Conservation (phyloP, 2,888 invertebrate genomes). For the Scaptomyza polygonia region DNA sequence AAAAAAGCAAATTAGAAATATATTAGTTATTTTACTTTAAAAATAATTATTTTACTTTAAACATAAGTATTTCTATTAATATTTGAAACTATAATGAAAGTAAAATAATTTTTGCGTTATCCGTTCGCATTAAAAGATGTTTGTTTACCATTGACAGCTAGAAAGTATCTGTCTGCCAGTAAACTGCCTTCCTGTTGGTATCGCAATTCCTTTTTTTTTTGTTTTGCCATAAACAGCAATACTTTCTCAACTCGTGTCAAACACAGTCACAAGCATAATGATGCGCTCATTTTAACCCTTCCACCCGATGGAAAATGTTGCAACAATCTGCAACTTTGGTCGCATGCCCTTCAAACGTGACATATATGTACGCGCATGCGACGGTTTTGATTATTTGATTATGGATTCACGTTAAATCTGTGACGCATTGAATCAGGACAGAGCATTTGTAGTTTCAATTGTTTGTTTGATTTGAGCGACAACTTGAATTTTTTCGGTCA, state of each 20-base stretch:
- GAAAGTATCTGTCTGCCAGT: background rate
- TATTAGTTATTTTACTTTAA: background rate
- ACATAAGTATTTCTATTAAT: too few species aligned
- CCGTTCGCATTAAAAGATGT: background rate
- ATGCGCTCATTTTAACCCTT: slow-evolving; percentile 1
- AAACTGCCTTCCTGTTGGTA: background rate
- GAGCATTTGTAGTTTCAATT: too few species aligned
- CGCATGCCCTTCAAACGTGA: slow-evolving; percentile 11
- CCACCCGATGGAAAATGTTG: background rate
- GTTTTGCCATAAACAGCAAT: background rate
- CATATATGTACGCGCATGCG: background rate
- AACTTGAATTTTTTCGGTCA: too few species aligned
- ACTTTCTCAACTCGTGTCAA: background rate
- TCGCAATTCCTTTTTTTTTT: background rate
- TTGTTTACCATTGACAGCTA: background rate
- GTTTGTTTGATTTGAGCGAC: too few species aligned
- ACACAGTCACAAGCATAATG: background rate
- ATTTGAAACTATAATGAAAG: too few species aligned
- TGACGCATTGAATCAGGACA: background rate
- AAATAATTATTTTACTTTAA: too few species aligned
- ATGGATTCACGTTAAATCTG: background rate
- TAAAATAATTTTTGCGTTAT: background rate
- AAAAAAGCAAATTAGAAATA: too few species aligned
- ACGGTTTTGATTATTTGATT: background rate
- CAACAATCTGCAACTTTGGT: background rate